Conservation (phyloP, 2,888 invertebrate genomes). For the Leptopterna dolabrata region DNA sequence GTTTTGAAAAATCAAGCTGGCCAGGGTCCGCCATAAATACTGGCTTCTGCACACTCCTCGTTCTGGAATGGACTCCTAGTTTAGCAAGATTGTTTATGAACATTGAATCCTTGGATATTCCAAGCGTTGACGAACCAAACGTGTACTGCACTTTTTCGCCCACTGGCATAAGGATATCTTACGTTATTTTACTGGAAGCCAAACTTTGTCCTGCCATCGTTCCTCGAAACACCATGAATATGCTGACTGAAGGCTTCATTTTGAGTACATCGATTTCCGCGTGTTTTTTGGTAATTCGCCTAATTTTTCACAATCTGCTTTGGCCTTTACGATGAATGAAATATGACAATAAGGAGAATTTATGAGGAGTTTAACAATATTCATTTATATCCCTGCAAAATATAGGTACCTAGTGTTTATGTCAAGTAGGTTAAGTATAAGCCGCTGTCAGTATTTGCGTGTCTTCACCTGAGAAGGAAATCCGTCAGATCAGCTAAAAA, state of each 20-base stretch:
- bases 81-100: slow-evolving; percentile 1
- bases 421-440: too few relatives aligned
- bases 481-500: too few relatives aligned
- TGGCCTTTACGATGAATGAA: background rate
- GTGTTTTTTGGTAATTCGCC: background rate
- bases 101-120: background rate
- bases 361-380: too few relatives aligned
- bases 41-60: background rate
- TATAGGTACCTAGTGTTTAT: too few relatives aligned
- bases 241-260: background rate
- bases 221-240: background rate
- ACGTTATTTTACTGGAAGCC: background rate
- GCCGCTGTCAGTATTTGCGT: too few relatives aligned
- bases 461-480: too few relatives aligned
- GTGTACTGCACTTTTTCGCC: background rate
- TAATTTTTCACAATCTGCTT: background rate
- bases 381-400: too few relatives aligned
- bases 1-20: background rate
- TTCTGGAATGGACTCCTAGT: slow-evolving; percentile 18
- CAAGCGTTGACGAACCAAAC: background rate
- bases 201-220: background rate
- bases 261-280: background rate
- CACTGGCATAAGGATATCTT: background rate
- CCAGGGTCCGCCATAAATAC: background rate
- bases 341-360: background rate